Base-by-base conservation (phyloP, 2,888 invertebrate genomes). In the Drosophila mimica region DNA sequence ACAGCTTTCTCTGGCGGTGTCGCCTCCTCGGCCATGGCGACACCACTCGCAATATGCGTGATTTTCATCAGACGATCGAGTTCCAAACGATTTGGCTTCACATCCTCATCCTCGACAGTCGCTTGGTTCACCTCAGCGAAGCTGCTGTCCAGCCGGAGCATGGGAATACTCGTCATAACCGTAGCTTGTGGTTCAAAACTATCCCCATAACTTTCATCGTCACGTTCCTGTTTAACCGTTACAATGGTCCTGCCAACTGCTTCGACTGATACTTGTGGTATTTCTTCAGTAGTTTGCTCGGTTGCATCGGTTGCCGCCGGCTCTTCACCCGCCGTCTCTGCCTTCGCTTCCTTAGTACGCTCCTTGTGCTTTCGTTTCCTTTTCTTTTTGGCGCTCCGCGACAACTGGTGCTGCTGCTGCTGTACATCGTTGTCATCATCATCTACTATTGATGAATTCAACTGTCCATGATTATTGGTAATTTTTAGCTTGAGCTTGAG, bases 381-480 rank as follows among this genome's bases (percentile, higher is more conserved):
- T 74, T 92, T 92, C 76, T 92, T 92, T 66, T 92, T 92, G 65
- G 76, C 81, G 60, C 76, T 90, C 54, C 75, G 91, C 15, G 75
- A 77, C 2, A 46, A 8, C 25, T 46, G 46, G 25, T 46, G 46
- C 25, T 46, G 20, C 46, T 57, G 71, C 25, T 43, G 15, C 31
- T 70, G 67, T 20, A 59, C 9, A 17, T 85, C 84, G 31, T 88
- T 82, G 25, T 90, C 82, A 20, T 90, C 82, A 17, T 90, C 91
- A 59, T 92, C 92, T 0, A 93, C 85, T 25, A 93, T 82, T 5
- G 93, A 91, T 2, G 93, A 92, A 79, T 93, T 93, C 0, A 93
- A 79, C 62, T 90, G 92, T 0, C 93, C 93, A 69, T 93, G 92
- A 61, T 93, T 92, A 53, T 93, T 93, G 54, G 92, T 92, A n/a